Conservation (phyloP, 2,888 invertebrate genomes). For the Ormia ochracea region DNA sequence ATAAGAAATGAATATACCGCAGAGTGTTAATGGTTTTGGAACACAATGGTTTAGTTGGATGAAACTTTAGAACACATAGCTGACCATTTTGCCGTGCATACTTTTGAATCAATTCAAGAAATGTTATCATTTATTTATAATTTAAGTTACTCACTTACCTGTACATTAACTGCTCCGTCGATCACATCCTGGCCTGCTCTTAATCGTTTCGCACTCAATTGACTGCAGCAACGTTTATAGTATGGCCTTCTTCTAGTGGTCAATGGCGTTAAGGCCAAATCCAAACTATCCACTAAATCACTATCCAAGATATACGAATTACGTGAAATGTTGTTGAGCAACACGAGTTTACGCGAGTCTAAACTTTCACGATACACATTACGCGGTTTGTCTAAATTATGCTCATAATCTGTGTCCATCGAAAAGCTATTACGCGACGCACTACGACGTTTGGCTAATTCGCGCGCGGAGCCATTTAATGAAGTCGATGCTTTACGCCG, state of each 20-base stretch:
- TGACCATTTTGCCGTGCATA: too few relatives aligned
- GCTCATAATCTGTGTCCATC: conserved; percentile 73
- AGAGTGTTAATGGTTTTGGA: too few relatives aligned
- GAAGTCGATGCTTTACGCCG: conserved; percentile 67
- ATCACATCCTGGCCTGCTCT: conserved; percentile 55
- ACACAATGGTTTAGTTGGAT: too few relatives aligned
- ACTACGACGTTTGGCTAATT: conserved; percentile 63
- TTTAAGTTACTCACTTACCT: conserved; percentile 64
- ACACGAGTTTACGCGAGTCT: conserved; percentile 73
- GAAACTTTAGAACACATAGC: too few relatives aligned
- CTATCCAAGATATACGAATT: conserved; percentile 72
- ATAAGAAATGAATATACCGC: too few relatives aligned
- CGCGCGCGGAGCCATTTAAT: conserved; percentile 62
- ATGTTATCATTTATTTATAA: not conserved
- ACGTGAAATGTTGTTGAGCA: conserved; percentile 73
- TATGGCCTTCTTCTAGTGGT: conserved; percentile 58
- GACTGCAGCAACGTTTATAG: conserved; percentile 41
- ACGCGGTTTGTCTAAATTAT: conserved; percentile 74
- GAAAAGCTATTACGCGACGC: conserved; percentile 65
- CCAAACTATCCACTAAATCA: conserved; percentile 71
- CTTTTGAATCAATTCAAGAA: too few relatives aligned
- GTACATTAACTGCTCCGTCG: conserved; percentile 63
- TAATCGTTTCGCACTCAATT: conserved; percentile 38
- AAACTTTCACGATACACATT: conserved; percentile 76
- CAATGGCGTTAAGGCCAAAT: conserved; percentile 71